Evolutionary conservation across 2,113 vertebrate species (phyloP).

Genomic region (Prietella phreatophila): DNA sequence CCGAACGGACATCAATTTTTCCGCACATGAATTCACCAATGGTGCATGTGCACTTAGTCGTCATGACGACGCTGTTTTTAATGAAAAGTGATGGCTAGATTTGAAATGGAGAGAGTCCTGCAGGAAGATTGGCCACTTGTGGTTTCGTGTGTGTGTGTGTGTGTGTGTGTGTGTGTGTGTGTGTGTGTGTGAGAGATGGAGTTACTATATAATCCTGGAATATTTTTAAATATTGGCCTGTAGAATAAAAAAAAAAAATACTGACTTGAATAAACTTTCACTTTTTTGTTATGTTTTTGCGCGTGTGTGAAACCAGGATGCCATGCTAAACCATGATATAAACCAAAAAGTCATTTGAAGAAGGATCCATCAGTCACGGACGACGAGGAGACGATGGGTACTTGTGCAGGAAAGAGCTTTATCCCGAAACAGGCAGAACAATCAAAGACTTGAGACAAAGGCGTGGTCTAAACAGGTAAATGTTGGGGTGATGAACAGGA

Average conservation of each 20-base stretch:
- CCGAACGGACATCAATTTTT: background rate
- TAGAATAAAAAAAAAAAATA: background rate
- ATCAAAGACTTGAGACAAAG: too few relatives aligned
- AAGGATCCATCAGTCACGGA: background rate
- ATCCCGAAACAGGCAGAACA: too few relatives aligned
- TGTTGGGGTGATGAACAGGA: too few relatives aligned
- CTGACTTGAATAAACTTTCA: too few relatives aligned
- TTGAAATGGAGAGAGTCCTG: background rate
- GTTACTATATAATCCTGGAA: background rate
- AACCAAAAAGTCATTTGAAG: background rate
- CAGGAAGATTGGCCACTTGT: background rate
- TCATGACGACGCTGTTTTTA: conserved; percentile 3
- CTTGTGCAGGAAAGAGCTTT: too few relatives aligned
- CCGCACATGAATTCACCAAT: background rate
- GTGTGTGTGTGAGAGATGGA: background rate
- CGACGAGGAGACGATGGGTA: too few relatives aligned
- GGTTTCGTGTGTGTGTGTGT: background rate
- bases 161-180: background rate
- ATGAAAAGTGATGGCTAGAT: background rate
- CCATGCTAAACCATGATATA: background rate
- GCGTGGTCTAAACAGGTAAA: too few relatives aligned
- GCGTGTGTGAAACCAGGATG: background rate
- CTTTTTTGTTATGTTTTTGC: background rate
- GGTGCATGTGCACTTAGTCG: background rate
- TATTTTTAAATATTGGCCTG: background rate